Evolutionary conservation across 2,113 vertebrate genomes (phyloP).

Genomic region (Ceyx margarethae): DNA sequence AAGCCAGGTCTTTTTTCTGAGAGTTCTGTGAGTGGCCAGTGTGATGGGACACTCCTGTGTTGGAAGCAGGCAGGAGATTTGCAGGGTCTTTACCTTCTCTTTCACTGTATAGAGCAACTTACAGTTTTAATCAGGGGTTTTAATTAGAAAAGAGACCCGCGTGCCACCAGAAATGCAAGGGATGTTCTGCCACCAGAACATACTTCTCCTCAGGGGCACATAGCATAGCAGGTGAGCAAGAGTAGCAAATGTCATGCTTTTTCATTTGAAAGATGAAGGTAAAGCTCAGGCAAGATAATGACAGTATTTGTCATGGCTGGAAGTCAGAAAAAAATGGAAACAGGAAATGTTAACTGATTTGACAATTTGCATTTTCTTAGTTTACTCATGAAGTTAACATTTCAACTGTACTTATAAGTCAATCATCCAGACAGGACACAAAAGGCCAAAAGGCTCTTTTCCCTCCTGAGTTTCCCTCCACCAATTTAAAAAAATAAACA

Average conservation of each 20-base stretch:
- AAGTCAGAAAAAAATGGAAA: not conserved
- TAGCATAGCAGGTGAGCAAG: not conserved
- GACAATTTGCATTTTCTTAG: not conserved
- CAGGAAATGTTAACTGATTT: not conserved
- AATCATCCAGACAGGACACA: not conserved
- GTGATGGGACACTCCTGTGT: not conserved
- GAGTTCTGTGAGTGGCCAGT: not conserved
- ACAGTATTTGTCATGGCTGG: not conserved
- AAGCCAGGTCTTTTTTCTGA: not conserved
- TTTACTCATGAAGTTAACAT: not conserved
- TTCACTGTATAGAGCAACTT: not conserved
- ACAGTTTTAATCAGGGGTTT: not conserved
- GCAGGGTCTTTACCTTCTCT: not conserved
- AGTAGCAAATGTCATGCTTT: not conserved
- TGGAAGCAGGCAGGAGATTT: not conserved
- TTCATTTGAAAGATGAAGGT: not conserved
- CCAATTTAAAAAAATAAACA: no score
- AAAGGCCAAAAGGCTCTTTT: not conserved
- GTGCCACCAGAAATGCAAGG: no score
- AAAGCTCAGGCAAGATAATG: not conserved
- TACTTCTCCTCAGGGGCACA: not conserved
- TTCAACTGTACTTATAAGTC: not conserved
- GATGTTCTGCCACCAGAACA: not conserved
- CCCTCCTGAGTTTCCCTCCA: not conserved
- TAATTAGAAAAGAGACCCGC: not conserved